phyloP scores from a whole-genome alignment of 2,888 invertebrate genomes.

The Macrophya annulata region DNA sequence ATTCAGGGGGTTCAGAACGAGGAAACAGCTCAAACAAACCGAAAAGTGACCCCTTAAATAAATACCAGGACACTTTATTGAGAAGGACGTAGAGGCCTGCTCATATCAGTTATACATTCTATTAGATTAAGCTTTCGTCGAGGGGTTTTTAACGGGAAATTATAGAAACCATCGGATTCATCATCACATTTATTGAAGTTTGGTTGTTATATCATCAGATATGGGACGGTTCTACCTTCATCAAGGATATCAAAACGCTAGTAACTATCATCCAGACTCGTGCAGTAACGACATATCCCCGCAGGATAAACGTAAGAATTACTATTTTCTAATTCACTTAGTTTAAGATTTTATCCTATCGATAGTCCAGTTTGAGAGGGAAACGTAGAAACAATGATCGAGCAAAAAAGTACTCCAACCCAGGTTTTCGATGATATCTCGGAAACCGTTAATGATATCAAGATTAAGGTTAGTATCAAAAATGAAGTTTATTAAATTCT shows the following conservation, averaged over 20 bases:
- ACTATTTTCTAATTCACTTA: neutral
- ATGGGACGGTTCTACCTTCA: neutral
- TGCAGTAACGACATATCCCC: neutral
- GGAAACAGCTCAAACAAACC: constrained; percentile 74
- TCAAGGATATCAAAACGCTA: neutral
- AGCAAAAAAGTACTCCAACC: neutral
- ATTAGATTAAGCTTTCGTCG: constrained; percentile 29
- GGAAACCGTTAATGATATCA: neutral
- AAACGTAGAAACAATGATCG: neutral
- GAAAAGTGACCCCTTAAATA: constrained; percentile 65
- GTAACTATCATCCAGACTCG: neutral
- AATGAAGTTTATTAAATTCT: neutral
- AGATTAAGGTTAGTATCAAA: neutral
- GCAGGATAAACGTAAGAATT: neutral
- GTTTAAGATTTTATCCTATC: neutral
- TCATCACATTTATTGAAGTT: neutral
- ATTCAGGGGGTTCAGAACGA: constrained; percentile 84
- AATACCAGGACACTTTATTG: neutral
- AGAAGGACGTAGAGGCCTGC: neutral
- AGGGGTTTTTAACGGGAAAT: neutral
- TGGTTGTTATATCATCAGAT: neutral
- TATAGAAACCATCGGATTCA: neutral
- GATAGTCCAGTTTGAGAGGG: neutral
- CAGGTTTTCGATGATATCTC: neutral
- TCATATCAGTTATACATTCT: constrained; percentile 42